phyloP scores from a whole-genome alignment of 64 coral and sea anemone genomes.

The Pachyseris speciosa region DNA sequence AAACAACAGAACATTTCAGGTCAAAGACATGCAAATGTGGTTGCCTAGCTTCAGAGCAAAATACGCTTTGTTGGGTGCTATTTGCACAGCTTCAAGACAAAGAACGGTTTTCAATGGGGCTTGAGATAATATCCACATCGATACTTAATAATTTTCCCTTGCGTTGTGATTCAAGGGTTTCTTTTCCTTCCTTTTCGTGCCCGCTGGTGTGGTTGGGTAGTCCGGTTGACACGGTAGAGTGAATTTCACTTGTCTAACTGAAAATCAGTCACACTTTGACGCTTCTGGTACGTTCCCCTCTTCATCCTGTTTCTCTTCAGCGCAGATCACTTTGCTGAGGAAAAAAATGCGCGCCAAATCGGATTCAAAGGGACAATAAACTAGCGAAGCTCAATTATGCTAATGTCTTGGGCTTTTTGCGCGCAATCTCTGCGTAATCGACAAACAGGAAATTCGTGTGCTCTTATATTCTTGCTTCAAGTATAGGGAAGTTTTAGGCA shows the following conservation, averaged over 20 bases:
- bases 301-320: neutral
- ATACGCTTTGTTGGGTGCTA: slow-evolving; percentile 9
- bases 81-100: neutral
- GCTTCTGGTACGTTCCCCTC: neutral
- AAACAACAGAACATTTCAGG: slow-evolving; percentile 7
- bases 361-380: neutral
- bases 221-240: neutral
- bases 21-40: slow-evolving; percentile 25
- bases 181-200: neutral
- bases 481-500: neutral
- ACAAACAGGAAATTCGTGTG: slow-evolving; percentile 43
- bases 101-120: slow-evolving; percentile 27
- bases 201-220: neutral
- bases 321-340: neutral
- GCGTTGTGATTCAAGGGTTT: neutral
- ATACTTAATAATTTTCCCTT: neutral
- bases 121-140: neutral
- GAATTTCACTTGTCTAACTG: neutral
- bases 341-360: neutral
- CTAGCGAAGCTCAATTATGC: slow-evolving; percentile 14
- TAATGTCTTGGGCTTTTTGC: neutral
- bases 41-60: neutral
- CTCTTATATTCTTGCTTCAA: neutral
- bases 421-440: slow-evolving; percentile 4
- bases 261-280: slow-evolving; percentile 34